Base-by-base conservation (phyloP, 2,888 invertebrate genomes). In the Norana najaformis region DNA sequence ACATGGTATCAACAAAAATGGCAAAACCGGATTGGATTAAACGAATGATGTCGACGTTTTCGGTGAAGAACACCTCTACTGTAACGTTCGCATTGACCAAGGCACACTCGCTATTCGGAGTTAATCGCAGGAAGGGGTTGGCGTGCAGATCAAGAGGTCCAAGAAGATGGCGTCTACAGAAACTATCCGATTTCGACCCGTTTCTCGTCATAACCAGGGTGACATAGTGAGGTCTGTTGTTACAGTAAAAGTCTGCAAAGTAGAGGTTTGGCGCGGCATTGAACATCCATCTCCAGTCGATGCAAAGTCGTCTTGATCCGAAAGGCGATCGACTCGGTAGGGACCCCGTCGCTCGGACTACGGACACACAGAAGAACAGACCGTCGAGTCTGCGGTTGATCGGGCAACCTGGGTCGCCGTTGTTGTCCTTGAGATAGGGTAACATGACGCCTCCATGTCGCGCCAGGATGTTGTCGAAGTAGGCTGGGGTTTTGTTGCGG, bases 151-250 rank as follows among this genome's bases (percentile, higher is more conserved):
- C 69, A 8, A 69, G 69, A n/a, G 69, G 69, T 0, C 69, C 69
- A n/a, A 69, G 8, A 69, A 69, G 69, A 69, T 69, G 69, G n/a
- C 69, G 69, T 69, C 69, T 69, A n/a, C 88, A 88, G 88, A 88
- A 88, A 88, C 0, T 16, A n/a, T 88, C 88, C 38, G 88, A 0
- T 35, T 37, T 36, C 23, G 36, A 37, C 36, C 88, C 88, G 37
- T 30, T 36, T 88, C 88, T 88, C 37, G 88, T 88, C 88, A 88
- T 37, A 37, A 88, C 88, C 88, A 88, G 88, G 88, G 88, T 88
- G 38, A 88, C 88, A 88, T 88, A 38, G 88, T 88, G 88, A n/a
- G 88, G 38, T 13, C 23, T 20, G 11, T n/a, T 88, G 34, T 37
- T 36, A n/a, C 88, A 88, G 38, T 88, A 88, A 38, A 88, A 36